These are phyloP conservation scores for Plebejus argus DNA, from an alignment of 2,888 invertebrate species.

Conservation along the genomic window DNA sequence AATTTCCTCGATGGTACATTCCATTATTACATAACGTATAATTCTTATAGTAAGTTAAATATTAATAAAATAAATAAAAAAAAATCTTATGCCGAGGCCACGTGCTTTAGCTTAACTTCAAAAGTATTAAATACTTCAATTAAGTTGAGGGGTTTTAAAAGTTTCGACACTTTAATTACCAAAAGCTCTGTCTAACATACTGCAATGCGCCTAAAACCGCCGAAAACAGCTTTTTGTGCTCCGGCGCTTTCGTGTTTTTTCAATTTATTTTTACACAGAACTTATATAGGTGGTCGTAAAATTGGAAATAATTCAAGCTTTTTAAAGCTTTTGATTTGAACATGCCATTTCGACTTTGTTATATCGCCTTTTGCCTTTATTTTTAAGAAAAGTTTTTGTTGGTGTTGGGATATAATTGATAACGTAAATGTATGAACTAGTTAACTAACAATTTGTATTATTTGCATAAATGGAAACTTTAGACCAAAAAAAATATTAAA, in stretches of 20 bases:
- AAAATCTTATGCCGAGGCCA: too few relatives aligned
- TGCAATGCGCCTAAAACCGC: constrained; percentile 25
- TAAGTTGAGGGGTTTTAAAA: neutral
- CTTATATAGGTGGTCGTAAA: constrained; percentile 6
- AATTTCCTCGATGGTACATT: too few relatives aligned
- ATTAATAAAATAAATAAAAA: too few relatives aligned
- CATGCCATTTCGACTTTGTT: neutral
- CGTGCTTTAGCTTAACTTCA: neutral
- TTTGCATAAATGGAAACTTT: too few relatives aligned
- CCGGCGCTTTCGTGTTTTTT: neutral
- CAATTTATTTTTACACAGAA: constrained; percentile 14
- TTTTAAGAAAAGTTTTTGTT: neutral
- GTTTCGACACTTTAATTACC: constrained; percentile 23
- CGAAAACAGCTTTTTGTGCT: constrained; percentile 22
- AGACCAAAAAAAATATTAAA: too few relatives aligned
- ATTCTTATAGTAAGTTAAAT: too few relatives aligned
- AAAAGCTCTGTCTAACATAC: constrained; percentile 22
- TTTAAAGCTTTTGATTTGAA: neutral
- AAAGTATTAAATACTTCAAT: neutral
- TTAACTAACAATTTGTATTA: too few relatives aligned
- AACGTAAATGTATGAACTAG: too few relatives aligned
- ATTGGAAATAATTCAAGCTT: constrained; percentile 7
- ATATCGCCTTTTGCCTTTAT: neutral
- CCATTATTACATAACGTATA: too few relatives aligned
- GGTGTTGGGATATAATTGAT: neutral